These are phyloP conservation scores for Danaus plexippus DNA, from an alignment of 1,140 invertebrate species.

Conservation along the genomic window DNA sequence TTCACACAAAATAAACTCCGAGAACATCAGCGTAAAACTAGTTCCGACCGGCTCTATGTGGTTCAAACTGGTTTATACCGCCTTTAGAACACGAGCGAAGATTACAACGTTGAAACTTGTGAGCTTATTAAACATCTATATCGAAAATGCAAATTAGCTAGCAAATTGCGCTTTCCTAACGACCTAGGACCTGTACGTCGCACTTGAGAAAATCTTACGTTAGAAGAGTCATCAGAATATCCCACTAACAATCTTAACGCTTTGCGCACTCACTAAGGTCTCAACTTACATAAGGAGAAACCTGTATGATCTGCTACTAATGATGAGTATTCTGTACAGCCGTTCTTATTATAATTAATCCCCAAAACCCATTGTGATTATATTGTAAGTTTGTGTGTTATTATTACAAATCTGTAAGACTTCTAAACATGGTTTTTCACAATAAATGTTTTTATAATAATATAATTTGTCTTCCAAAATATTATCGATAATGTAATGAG, in stretches of 20 bases:
- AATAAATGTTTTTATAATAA: no score
- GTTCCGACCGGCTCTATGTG: slow-evolving; percentile 18
- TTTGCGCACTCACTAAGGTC: slow-evolving; percentile 4
- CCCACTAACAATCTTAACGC: slow-evolving; percentile 13
- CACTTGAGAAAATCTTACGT: slow-evolving; percentile 13
- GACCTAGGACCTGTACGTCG: slow-evolving; percentile 9
- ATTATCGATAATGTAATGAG: no score
- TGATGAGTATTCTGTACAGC: slow-evolving; percentile 1
- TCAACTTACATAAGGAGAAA: slow-evolving; percentile 7
- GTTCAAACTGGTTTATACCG: slow-evolving; percentile 13
- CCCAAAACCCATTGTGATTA: no score
- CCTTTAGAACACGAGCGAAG: slow-evolving; percentile 20
- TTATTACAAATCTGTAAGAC: no score
- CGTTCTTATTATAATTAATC: no score
- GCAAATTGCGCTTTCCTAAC: slow-evolving; percentile 25
- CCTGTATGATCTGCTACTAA: slow-evolving; percentile 3
- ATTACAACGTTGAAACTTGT: slow-evolving; percentile 30
- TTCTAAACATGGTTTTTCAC: no score
- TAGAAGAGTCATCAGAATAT: slow-evolving; percentile 7
- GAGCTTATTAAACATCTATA: slow-evolving; percentile 38
- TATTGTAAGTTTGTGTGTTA: no score
- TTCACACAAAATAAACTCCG: no score
- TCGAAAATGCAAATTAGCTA: slow-evolving; percentile 35
- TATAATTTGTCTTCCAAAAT: no score
- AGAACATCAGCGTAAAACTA: slow-evolving; percentile 14